Evolutionary conservation across 2,888 invertebrate species (phyloP), one percentile per base, ranked within the genome.

Genomic region (Dicranocentrus wangi): DNA sequence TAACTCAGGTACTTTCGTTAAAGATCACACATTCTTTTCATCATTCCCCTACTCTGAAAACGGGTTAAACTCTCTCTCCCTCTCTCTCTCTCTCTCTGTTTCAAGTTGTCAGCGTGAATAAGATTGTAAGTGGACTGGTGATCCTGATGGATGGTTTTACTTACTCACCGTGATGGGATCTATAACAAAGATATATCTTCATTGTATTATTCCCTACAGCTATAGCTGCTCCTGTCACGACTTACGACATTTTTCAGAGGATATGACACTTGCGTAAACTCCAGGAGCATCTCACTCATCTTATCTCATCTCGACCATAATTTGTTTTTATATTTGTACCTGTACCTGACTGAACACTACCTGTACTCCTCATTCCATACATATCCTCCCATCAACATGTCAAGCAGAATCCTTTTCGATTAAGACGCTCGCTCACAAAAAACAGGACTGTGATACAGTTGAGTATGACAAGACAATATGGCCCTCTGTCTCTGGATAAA

Each of bases 201-300:
- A 55, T 55, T 7, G 17, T n/a, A 13, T 13, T 51, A 55, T 23
- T 55, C 28, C 65, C 28, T 32, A 15, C n/a, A 19, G 23, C 43
- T 32, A 28, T 21, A 23, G 25, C 23, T 60, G 15, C 10, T 7
- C 10, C 19, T 13, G 19, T 60, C 23, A 60, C 23, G 23, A 63
- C 63, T 32, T 63, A 8, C 8, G n/a, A 17, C 51, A 51, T 51
- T 21, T 55, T 55, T 21, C 55, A 55, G 32, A 32, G 32, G 55
- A 55, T 55, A 65, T 65, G 65, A 65, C 65, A 65, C 65, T 42
- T 65, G n/a, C 65, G 10, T 42, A 28, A 65, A 65, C 10, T 65
- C 65, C 65, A 65, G 65, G 42, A 65, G 39, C 63, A 63, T 63
- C 3, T 19, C 27, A 10, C 13, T 60, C 21, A 60, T 8, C 23